Conservation (phyloP, 2,113 vertebrate species). For the Proteles cristata region DNA sequence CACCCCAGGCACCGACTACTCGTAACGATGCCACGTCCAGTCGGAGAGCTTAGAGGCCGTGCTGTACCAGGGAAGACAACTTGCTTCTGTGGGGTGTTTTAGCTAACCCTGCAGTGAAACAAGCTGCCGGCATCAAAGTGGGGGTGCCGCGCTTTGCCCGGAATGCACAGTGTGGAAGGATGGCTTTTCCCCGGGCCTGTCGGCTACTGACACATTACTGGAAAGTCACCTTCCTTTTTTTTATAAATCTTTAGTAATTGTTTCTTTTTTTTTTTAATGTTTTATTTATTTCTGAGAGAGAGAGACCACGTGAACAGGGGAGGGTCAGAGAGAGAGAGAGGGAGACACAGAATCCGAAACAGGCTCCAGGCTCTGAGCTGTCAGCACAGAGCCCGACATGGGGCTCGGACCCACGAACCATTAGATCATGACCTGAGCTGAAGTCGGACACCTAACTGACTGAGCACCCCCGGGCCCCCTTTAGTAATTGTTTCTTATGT, state of each 20-base stretch:
- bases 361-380: too few species aligned
- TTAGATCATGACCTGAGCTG: too few species aligned
- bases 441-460: too few species aligned
- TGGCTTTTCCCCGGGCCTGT: not conserved
- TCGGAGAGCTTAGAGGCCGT: not conserved
- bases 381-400: too few species aligned
- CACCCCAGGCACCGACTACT: not conserved
- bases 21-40: not conserved
- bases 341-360: too few species aligned
- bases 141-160: not conserved
- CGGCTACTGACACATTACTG: not conserved
- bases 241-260: not conserved
- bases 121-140: not conserved
- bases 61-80: not conserved
- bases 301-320: too few species aligned
- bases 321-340: too few species aligned
- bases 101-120: not conserved
- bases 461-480: too few species aligned
- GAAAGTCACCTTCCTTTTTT: not conserved
- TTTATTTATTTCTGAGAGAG: too few species aligned
- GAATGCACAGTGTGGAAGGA: not conserved
- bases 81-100: not conserved
- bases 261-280: not conserved
- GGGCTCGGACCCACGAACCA: too few species aligned
- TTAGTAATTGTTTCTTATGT: not conserved